These are phyloP conservation scores for Griposia aprilina DNA, from an alignment of 2,888 invertebrate genomes.

Conservation along the genomic window DNA sequence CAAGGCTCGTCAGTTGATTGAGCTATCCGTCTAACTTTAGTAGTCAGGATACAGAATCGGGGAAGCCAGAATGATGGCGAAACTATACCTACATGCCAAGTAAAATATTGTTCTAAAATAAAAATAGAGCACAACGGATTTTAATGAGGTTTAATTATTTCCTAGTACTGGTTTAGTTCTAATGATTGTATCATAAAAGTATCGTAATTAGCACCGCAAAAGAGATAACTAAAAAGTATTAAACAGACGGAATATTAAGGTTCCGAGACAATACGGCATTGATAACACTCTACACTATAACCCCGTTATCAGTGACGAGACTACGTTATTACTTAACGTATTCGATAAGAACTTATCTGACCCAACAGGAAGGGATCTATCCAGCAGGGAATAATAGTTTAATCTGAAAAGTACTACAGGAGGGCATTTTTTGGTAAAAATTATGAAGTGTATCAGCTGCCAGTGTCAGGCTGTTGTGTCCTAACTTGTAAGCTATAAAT, in stretches of 20 bases:
- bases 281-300: conserved; percentile 48
- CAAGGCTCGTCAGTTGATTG: too few species aligned
- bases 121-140: not conserved
- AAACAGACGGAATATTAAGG: conserved; percentile 23
- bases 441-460: not conserved
- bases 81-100: too few species aligned
- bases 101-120: not conserved
- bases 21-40: too few species aligned
- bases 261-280: conserved; percentile 31
- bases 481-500: not conserved
- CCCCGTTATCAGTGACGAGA: conserved; percentile 35
- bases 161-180: not conserved
- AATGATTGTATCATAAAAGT: not conserved
- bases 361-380: conserved; percentile 27
- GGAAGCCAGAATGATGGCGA: not conserved
- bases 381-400: not conserved
- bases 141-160: not conserved
- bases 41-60: too few species aligned
- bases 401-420: not conserved
- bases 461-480: not conserved
- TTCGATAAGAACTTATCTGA: conserved; percentile 34
- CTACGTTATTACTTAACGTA: conserved; percentile 39
- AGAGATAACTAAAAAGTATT: not conserved
- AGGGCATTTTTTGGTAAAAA: not conserved
- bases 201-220: conserved; percentile 4